Conservation (phyloP, 2,888 invertebrate genomes). For the Drosophila mimetica region DNA sequence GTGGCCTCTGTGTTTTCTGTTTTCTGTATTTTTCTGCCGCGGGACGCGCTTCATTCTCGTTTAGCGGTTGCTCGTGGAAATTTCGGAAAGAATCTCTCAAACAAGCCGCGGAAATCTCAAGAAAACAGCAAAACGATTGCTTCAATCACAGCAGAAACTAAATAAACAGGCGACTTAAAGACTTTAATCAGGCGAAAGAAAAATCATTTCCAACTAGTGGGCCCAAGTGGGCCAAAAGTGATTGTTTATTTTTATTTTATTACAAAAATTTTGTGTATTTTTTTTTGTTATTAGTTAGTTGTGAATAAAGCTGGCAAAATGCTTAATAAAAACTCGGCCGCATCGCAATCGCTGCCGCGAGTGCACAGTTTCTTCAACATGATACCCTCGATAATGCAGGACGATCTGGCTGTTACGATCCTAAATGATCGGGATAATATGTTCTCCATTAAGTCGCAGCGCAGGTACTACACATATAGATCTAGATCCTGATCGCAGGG, state of each 20-base stretch:
- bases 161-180: background rate
- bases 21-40: conserved; percentile 71
- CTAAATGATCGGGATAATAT: conserved; percentile 82
- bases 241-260: background rate
- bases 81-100: conserved; percentile 48
- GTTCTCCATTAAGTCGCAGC: conserved; percentile 81
- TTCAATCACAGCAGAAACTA: background rate
- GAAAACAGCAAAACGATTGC: conserved; percentile 6
- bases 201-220: conserved; percentile 9
- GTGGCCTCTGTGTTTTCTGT: conserved; percentile 62
- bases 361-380: conserved; percentile 82
- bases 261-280: background rate
- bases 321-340: conserved; percentile 79
- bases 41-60: conserved; percentile 73
- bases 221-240: conserved; percentile 33
- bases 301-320: conserved; percentile 45
- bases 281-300: background rate
- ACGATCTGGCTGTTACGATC: conserved; percentile 82
- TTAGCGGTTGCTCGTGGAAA: conserved; percentile 71
- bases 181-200: background rate
- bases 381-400: conserved; percentile 82
- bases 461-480: conserved; percentile 67
- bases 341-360: conserved; percentile 80
- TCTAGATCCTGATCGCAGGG: background rate
- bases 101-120: background rate